phyloP scores from a whole-genome alignment of 2,888 invertebrate species.

The Brenthis hecate region DNA sequence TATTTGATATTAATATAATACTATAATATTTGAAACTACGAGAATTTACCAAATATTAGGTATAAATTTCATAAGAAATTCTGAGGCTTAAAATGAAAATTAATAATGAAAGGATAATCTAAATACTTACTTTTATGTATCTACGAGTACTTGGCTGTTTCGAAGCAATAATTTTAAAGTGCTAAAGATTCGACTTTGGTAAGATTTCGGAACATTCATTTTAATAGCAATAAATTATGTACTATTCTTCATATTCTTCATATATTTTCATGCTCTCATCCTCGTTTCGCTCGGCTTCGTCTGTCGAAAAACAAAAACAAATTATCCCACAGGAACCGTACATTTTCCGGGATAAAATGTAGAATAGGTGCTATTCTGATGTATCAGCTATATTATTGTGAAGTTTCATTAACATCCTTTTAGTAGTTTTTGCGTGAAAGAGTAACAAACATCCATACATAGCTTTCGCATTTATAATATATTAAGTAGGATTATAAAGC shows the following conservation, averaged over 20 bases:
- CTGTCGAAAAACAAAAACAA: too few species aligned
- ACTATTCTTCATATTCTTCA: background rate
- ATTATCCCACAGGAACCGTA: too few species aligned
- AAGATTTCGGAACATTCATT: slow-evolving; percentile 3
- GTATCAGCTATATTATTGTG: too few species aligned
- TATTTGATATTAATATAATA: background rate
- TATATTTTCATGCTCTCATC: too few species aligned
- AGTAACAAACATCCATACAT: too few species aligned
- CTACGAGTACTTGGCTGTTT: slow-evolving; percentile 4
- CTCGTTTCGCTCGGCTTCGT: too few species aligned
- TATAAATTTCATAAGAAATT: background rate
- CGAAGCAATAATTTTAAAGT: slow-evolving; percentile 4
- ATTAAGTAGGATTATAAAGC: too few species aligned
- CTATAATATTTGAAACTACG: background rate
- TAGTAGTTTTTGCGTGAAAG: too few species aligned
- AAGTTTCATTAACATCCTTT: too few species aligned
- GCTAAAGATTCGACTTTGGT: background rate
- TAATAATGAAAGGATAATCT: background rate
- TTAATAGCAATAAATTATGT: background rate
- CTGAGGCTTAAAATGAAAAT: background rate
- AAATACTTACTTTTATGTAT: slow-evolving; percentile 5
- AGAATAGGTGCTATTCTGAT: too few species aligned
- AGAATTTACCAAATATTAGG: background rate
- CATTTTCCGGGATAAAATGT: too few species aligned
- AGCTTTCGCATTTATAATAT: too few species aligned